phyloP scores from a whole-genome alignment of 2,888 invertebrate genomes.

The Ennomos erosarius region DNA sequence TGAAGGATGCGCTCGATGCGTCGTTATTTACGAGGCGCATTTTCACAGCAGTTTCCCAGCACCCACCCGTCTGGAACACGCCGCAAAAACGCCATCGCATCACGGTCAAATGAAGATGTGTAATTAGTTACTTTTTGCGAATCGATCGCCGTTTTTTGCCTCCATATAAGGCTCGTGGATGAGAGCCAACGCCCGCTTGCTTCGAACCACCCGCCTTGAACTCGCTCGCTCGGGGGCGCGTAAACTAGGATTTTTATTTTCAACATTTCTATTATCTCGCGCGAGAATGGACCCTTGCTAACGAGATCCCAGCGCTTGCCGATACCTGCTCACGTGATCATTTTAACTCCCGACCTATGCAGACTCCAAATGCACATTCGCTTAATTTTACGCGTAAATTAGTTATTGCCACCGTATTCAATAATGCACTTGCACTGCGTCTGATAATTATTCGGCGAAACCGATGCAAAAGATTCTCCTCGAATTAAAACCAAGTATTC shows the following conservation, averaged over 20 bases:
- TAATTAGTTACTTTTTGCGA: constrained; percentile 76
- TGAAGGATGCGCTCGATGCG: constrained; percentile 48
- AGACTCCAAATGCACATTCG: constrained; percentile 38
- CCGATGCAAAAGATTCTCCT: constrained; percentile 47
- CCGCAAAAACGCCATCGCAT: constrained; percentile 69
- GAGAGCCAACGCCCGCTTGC: constrained; percentile 69
- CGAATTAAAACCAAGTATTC: constrained; percentile 54
- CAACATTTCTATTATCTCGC: constrained; percentile 58
- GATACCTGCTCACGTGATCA: constrained; percentile 47
- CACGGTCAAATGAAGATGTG: constrained; percentile 84
- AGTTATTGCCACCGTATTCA: constrained; percentile 44
- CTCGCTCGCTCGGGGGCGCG: constrained; percentile 24
- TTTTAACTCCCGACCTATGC: constrained; percentile 19
- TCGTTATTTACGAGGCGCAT: constrained; percentile 42
- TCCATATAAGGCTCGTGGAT: constrained; percentile 64
- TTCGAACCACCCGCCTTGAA: constrained; percentile 60
- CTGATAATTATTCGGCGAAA: constrained; percentile 49
- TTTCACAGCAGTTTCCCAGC: constrained; percentile 72
- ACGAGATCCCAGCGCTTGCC: constrained; percentile 40
- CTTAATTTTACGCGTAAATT: constrained; percentile 53
- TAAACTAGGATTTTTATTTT: constrained; percentile 55
- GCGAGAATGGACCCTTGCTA: constrained; percentile 32
- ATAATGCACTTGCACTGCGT: constrained; percentile 39
- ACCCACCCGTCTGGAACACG: constrained; percentile 63
- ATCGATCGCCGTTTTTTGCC: constrained; percentile 66